Evolutionary conservation across 2,888 invertebrate species (phyloP).

Genomic region (Hirtodrosophila confusa): DNA sequence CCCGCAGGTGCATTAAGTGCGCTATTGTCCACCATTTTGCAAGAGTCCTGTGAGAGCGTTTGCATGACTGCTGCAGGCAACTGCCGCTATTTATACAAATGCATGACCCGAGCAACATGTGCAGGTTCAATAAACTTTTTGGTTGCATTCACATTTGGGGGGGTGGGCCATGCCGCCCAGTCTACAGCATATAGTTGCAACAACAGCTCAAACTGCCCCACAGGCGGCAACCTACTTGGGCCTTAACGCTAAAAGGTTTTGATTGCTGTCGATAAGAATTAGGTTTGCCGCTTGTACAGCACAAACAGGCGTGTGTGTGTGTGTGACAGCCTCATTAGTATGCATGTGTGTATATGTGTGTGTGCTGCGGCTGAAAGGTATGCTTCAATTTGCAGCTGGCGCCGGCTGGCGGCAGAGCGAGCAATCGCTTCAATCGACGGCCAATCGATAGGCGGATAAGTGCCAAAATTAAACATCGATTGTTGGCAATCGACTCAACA

Average conservation of each 20-base stretch:
- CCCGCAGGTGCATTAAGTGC: constrained; percentile 31
- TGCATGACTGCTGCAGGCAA: constrained; percentile 25
- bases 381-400: constrained; percentile 61
- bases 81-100: constrained; percentile 59
- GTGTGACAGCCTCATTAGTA: constrained; percentile 66
- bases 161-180: constrained; percentile 10
- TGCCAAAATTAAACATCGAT: constrained; percentile 34
- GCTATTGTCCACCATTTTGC: constrained; percentile 55
- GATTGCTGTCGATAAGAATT: constrained; percentile 69
- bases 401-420: constrained; percentile 13
- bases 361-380: constrained; percentile 59
- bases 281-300: constrained; percentile 22
- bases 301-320: constrained; percentile 4
- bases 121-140: constrained; percentile 73
- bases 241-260: constrained; percentile 55
- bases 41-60: constrained; percentile 33
- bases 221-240: not conserved
- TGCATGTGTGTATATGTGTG: constrained; percentile 24
- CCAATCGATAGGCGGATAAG: constrained; percentile 42
- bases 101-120: not conserved
- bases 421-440: constrained; percentile 8
- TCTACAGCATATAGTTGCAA: constrained; percentile 12
- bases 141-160: constrained; percentile 43
- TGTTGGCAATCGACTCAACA: constrained; percentile 54
- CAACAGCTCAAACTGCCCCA: constrained; percentile 20